phyloP scores from a whole-genome alignment of 2,113 vertebrate genomes.

The Alligator sinensis region DNA sequence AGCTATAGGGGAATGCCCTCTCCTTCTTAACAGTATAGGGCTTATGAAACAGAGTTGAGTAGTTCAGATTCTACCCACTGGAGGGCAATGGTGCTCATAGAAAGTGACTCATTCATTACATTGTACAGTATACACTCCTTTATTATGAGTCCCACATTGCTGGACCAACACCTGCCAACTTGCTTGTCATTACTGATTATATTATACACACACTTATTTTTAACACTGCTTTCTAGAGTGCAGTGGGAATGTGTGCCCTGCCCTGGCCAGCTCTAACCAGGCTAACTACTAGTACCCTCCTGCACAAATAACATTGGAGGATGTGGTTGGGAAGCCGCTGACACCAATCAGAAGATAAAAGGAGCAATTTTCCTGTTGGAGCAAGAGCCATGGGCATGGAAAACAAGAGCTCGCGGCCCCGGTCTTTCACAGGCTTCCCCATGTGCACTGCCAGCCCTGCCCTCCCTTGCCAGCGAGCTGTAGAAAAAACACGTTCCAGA shows the following conservation, averaged over 20 bases:
- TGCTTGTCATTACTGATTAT: fast-evolving
- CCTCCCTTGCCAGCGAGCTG: background rate
- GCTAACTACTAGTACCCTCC: background rate
- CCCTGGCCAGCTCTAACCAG: background rate
- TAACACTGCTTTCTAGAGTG: background rate
- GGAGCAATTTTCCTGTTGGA: background rate
- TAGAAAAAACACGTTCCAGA: background rate
- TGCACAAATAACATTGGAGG: background rate
- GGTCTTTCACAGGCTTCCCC: constrained; percentile 15
- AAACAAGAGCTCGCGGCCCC: background rate
- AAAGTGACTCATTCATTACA: background rate
- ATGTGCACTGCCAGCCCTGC: background rate
- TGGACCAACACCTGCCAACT: background rate
- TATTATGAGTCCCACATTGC: background rate
- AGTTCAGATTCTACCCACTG: background rate
- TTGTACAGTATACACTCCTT: fast-evolving
- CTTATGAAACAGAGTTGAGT: background rate
- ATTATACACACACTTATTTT: background rate
- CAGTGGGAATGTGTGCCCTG: background rate
- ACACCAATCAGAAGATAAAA: fast-evolving
- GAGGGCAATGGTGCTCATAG: background rate
- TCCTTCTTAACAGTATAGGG: background rate
- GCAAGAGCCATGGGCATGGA: background rate
- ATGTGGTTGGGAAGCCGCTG: background rate
- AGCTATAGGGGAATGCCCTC: background rate